A percentile compares a stretch with the other conserved stretches of the same genome.
phyloP scores from a whole-genome alignment of 64 coral and sea anemone species.

The Montipora capricornis region DNA sequence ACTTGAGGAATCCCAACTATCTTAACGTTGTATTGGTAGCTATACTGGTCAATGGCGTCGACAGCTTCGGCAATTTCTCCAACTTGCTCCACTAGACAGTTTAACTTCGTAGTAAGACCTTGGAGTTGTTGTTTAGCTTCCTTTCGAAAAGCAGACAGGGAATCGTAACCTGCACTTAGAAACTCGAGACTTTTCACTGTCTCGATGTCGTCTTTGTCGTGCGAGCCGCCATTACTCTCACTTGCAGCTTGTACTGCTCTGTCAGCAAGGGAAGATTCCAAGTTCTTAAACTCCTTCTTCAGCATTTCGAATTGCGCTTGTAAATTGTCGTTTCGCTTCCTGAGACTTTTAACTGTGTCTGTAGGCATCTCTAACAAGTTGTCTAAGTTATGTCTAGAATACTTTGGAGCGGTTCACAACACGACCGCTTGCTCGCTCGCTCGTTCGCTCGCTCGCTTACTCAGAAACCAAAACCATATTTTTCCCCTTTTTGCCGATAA shows the following conservation, averaged over 20 bases:
- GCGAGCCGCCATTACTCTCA: not conserved
- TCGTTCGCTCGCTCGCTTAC: no score
- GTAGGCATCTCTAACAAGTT: no score
- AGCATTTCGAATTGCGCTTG: no score
- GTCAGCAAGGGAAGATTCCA: not conserved
- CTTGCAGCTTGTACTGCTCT: not conserved
- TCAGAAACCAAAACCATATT: no score
- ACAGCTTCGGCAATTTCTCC: constrained; percentile 28
- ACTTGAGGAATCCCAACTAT: constrained; percentile 25
- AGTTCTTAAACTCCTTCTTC: no score
- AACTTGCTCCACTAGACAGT: not conserved
- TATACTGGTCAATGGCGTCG: constrained; percentile 9
- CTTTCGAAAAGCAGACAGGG: not conserved
- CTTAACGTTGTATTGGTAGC: constrained; percentile 41
- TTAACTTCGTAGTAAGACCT: not conserved
- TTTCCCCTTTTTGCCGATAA: no score
- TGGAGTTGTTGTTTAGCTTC: not conserved
- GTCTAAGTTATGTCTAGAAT: no score
- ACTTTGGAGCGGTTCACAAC: no score
- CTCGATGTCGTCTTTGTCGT: not conserved
- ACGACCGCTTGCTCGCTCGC: no score
- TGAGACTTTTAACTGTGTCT: no score
- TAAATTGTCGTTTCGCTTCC: no score
- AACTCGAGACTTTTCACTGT: not conserved
- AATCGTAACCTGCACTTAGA: not conserved